These are phyloP conservation scores for Octodonta nipae DNA, from an alignment of 2,888 invertebrate species.

Conservation along the genomic window DNA sequence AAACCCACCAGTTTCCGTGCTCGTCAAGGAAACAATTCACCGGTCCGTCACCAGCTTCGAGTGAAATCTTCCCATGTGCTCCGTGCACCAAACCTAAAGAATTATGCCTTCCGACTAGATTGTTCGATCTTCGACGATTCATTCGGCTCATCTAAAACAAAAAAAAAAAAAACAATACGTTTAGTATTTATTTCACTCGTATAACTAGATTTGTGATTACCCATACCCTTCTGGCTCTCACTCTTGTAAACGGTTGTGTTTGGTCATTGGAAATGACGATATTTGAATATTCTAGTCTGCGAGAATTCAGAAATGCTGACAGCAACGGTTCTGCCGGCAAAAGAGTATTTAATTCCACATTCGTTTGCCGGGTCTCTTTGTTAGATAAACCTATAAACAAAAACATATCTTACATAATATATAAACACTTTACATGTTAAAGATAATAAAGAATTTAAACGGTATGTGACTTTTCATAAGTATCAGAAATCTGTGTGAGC, in stretches of 20 bases:
- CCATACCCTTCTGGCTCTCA: slow-evolving; percentile 19
- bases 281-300: slow-evolving; percentile 43
- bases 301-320: slow-evolving; percentile 50
- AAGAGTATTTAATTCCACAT: slow-evolving; percentile 51
- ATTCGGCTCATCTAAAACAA: slow-evolving; percentile 13
- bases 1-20: slow-evolving; percentile 74
- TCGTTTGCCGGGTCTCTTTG: slow-evolving; percentile 27
- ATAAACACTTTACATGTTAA: no score
- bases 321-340: slow-evolving; percentile 41
- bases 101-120: slow-evolving; percentile 22
- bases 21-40: slow-evolving; percentile 79
- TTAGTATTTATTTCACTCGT: no score
- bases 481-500: no score
- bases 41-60: slow-evolving; percentile 71
- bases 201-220: no score
- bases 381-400: slow-evolving; percentile 7
- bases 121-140: slow-evolving; percentile 11
- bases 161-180: no score
- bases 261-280: background rate
- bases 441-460: no score
- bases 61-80: slow-evolving; percentile 61
- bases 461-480: no score
- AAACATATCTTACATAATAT: no score
- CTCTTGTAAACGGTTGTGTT: slow-evolving; percentile 26
- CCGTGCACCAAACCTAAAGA: slow-evolving; percentile 35